Base-by-base conservation (phyloP, 2,888 invertebrate species). In the Agriotes lineatus region DNA sequence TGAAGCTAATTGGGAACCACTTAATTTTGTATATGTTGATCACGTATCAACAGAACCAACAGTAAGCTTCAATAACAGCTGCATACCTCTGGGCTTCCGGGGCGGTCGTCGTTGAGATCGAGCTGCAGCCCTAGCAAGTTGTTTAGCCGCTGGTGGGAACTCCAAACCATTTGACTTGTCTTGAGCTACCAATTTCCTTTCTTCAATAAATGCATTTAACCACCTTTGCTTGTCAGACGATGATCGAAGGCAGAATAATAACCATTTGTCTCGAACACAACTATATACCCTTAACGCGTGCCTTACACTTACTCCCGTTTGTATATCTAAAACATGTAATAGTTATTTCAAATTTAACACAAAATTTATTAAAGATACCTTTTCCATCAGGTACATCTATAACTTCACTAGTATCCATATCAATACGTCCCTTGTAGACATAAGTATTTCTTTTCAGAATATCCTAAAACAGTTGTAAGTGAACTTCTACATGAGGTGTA, bases 381-480 rank as follows among this genome's bases (percentile, higher is more conserved):
- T 90, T 90, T 33, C 90, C 91, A 81, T 91, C 90, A 44, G 89
- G 87, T 37, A 91, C 86, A 79, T 90, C 90, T 33, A 90, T 87
- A 45, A 93, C 87, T 79, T 90, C 89, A 78, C 90, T 90, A 67
- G 89, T 88, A 76, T 94, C 92, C 76, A 94, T 86, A 80, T 90
- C 90, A 78, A 95, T 90, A 74, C 95, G 86, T 54, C 94, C 94
- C 82, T 94, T 93, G 85, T 94, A 95, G 50, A 93, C 90, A 80
- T 91, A 91, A 25, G 91, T 90, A 78, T 91, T 92, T 67, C 93
- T 88, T 83, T 94, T 94, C 58, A 95, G 86, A 75, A 94, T 88
- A 82, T 95, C 94, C 86, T 91, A 33, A 5, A 77, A 72, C 2
- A 30, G n/a, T n/a, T n/a, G n/a, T n/a, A n/a, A n/a, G n/a, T n/a